Evolutionary conservation across 2,113 vertebrate species (phyloP).

Genomic region (Peucedramus taeniatus): DNA sequence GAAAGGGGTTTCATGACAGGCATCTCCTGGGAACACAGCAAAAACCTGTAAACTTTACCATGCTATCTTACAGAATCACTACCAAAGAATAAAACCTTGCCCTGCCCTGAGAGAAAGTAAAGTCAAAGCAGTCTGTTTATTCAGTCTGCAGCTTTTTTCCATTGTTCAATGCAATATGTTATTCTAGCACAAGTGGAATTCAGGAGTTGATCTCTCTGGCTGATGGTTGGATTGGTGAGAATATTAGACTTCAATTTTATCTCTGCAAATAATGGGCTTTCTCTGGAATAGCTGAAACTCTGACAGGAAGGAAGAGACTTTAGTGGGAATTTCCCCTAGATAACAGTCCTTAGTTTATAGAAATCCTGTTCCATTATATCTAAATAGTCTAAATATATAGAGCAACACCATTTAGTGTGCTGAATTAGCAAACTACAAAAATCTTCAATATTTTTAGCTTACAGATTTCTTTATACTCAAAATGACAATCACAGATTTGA

Average conservation of each 20-base stretch:
- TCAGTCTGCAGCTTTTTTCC: constrained; percentile 55
- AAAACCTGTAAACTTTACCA: background rate
- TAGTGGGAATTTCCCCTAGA: constrained; percentile 74
- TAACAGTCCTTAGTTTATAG: constrained; percentile 62
- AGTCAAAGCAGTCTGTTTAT: constrained; percentile 50
- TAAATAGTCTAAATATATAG: constrained; percentile 35
- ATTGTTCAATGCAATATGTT: constrained; percentile 48
- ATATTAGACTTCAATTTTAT: constrained; percentile 47
- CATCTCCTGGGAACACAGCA: background rate
- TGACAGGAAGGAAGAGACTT: constrained; percentile 74
- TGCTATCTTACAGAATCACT: background rate
- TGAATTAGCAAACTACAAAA: constrained; percentile 31
- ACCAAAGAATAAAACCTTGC: background rate
- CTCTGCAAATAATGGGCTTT: constrained; percentile 45
- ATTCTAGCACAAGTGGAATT: constrained; percentile 49
- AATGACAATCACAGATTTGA: background rate
- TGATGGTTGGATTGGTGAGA: constrained; percentile 3
- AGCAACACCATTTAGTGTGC: background rate
- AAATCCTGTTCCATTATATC: constrained; percentile 56
- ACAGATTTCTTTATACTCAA: background rate
- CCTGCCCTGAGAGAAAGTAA: background rate
- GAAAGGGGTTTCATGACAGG: background rate
- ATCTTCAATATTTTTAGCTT: background rate
- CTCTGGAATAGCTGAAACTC: constrained; percentile 56
- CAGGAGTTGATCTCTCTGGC: background rate